Evolutionary conservation across 2,113 vertebrate genomes (phyloP).

Genomic region (Trichechus manatus): DNA sequence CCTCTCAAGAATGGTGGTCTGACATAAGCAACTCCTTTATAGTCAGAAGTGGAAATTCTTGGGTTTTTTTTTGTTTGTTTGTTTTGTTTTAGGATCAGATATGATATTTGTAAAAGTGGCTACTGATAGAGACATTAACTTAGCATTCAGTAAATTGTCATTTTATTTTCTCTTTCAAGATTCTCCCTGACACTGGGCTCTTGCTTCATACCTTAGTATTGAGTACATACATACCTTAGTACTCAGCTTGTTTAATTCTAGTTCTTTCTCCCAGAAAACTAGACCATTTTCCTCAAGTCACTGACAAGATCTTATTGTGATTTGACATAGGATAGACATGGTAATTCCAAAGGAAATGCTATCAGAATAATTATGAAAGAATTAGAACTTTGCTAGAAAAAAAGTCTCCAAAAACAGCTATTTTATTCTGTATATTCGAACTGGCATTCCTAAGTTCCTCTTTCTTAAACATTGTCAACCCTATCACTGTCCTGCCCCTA

Average conservation of each 20-base stretch:
- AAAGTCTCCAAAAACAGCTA: not conserved
- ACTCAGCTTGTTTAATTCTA: not conserved
- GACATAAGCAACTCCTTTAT: not conserved
- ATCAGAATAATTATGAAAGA: not conserved
- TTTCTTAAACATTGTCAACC: not conserved
- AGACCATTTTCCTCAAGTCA: not conserved
- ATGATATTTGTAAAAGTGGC: not conserved
- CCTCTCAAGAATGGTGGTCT: not conserved
- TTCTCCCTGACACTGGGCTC: not conserved
- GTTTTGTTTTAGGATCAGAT: not conserved
- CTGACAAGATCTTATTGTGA: not conserved
- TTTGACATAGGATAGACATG: not conserved
- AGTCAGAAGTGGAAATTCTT: not conserved
- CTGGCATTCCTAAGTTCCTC: not conserved
- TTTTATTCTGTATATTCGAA: not conserved
- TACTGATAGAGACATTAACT: not conserved
- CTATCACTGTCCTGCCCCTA: not conserved
- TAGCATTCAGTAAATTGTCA: not conserved
- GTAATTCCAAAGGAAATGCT: not conserved
- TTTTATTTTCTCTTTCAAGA: not conserved
- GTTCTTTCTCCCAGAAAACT: not conserved
- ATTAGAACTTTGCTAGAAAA: not conserved
- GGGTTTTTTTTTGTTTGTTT: not conserved
- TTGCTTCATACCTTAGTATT: not conserved
- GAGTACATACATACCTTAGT: not conserved